Evolutionary conservation across 2,888 invertebrate genomes (phyloP), one percentile per base, ranked within the genome.

Genomic region (Steinernema scapterisci): DNA sequence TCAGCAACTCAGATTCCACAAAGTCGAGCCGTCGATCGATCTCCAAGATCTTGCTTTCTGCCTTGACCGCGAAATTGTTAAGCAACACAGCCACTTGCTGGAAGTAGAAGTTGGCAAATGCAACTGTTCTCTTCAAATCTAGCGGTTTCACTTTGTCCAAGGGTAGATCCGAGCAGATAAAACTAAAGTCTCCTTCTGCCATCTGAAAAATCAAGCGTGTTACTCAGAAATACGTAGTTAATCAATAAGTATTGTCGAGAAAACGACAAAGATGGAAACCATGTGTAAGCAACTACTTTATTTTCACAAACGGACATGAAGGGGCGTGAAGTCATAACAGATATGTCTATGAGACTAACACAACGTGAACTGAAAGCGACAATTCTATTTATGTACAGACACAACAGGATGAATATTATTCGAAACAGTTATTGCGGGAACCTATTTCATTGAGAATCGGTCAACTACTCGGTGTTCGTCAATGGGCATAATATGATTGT

Each of bases 91-190:
- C 48, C 16, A 70, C 48, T 11, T 79, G 79, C 27, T 76, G 7
- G 9, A 77, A 23, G 45, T 71, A 77, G 43, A 79, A 79, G 48
- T 77, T 77, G 19, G 72, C 43, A 44, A 78, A 51, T 16, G 72
- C 75, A 7, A 77, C 70, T 16, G 73, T n/a, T 19, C 48, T 48
- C 48, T 77, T 78, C 16, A 56, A 31, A 31, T 77, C 79, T 1
- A 77, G 23, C 19, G 74, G 71, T 13, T 52, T 46, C 16, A 79
- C 77, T 73, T 78, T 77, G 27, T 73, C 73, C 11, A 78, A 71
- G 38, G 72, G 54, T 44, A 81, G 73, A 52, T 82, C 82, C 13
- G 80, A 73, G 6, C 73, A 71, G 43, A 82, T 82, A 25, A 78
- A 80, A 11, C 52, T 75, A 23, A 81, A 73, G 46, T 81, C 79